Percentiles rank a stretch among this genome's conserved stretches.
Evolutionary conservation across 2,113 vertebrate genomes (phyloP).

Genomic region (Elephantulus edwardii): DNA sequence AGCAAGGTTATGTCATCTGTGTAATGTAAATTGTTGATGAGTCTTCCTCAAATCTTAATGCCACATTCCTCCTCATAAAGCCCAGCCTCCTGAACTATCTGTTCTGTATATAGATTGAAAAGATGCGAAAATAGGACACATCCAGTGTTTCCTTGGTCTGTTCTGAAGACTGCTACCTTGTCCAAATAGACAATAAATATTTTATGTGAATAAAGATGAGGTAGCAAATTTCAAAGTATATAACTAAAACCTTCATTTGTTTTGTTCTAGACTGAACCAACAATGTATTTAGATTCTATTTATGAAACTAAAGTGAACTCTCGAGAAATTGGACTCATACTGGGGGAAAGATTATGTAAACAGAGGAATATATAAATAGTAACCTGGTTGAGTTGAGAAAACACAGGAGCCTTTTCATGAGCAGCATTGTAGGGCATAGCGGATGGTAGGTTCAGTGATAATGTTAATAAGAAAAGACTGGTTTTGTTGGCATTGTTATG

Average conservation of each 20-base stretch:
- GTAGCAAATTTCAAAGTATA: slow-evolving; percentile 29
- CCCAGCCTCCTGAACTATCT: too few species aligned
- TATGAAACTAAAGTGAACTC: not conserved
- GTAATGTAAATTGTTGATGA: too few species aligned
- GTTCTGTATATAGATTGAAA: too few species aligned
- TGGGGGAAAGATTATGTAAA: not conserved
- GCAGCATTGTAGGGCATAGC: not conserved
- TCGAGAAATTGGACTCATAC: not conserved
- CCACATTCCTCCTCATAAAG: too few species aligned
- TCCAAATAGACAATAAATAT: slow-evolving; percentile 27
- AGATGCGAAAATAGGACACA: too few species aligned
- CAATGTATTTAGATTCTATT: not conserved
- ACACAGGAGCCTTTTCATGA: not conserved
- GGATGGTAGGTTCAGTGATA: not conserved
- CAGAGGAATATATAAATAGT: not conserved
- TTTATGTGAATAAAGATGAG: slow-evolving; percentile 41
- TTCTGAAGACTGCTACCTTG: too few species aligned
- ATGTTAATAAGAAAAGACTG: not conserved
- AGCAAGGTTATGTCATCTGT: too few species aligned
- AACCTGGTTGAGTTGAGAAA: not conserved
- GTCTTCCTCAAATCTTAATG: too few species aligned
- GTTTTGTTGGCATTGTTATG: too few species aligned
- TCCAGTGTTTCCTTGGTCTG: too few species aligned
- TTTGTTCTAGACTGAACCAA: slow-evolving; percentile 19
- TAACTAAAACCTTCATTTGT: slow-evolving; percentile 16